Percentiles rank a stretch among this genome's conserved stretches.
These are phyloP conservation scores for Leptinotarsa undecemlineata DNA, from an alignment of 1,140 invertebrate species.

Conservation along the genomic window DNA sequence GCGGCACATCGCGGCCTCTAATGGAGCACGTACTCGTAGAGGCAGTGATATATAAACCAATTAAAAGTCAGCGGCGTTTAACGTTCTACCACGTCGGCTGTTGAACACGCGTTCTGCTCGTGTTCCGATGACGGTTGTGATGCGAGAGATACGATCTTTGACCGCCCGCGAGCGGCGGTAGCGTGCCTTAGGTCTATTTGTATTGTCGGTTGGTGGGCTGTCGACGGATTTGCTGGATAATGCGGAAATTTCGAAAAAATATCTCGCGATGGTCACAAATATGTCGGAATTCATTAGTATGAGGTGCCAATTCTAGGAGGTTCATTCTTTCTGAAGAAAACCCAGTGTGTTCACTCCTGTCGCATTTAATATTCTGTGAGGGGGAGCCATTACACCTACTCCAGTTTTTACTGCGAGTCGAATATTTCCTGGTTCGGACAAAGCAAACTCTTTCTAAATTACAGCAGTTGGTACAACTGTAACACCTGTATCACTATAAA, in stretches of 20 bases:
- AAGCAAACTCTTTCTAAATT: too few species aligned
- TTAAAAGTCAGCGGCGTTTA: conserved; percentile 52
- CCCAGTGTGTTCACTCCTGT: too few species aligned
- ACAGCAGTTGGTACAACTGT: too few species aligned
- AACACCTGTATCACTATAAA: too few species aligned
- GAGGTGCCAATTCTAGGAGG: too few species aligned
- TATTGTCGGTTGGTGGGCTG: conserved; percentile 25
- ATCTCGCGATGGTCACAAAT: too few species aligned
- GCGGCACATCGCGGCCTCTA: not conserved
- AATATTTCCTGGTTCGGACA: too few species aligned
- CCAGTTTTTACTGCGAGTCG: too few species aligned
- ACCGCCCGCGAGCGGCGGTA: conserved; percentile 28
- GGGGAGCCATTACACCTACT: too few species aligned
- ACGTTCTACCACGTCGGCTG: conserved; percentile 50
- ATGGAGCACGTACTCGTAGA: conserved; percentile 33
- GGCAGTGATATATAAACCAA: conserved; percentile 47
- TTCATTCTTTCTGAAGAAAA: too few species aligned
- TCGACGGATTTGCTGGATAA: conserved; percentile 29
- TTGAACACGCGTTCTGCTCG: conserved; percentile 46
- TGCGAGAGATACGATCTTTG: conserved; percentile 38
- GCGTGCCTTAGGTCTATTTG: conserved; percentile 37
- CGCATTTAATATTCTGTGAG: too few species aligned
- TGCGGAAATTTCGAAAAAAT: not conserved
- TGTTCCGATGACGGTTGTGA: conserved; percentile 46
- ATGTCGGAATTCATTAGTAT: too few species aligned